phyloP scores from a whole-genome alignment of 2,113 vertebrate genomes.

The Coturnix japonica region DNA sequence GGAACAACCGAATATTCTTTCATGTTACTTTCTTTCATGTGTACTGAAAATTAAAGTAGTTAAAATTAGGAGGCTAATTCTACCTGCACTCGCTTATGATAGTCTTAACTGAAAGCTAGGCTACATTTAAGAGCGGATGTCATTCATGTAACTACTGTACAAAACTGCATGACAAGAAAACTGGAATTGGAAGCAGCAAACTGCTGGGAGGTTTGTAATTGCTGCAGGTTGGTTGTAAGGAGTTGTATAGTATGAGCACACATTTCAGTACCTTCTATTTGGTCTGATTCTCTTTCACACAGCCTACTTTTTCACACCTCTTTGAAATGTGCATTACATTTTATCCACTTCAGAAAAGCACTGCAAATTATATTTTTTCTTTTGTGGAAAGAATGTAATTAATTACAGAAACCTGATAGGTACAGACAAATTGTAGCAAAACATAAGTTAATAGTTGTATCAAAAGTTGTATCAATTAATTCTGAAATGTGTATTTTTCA shows the following conservation, averaged over 20 bases:
- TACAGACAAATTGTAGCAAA: neutral
- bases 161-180: neutral
- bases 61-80: neutral
- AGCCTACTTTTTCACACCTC: neutral
- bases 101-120: neutral
- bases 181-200: neutral
- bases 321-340: neutral
- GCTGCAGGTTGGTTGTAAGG: neutral
- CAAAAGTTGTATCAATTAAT: neutral
- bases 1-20: neutral
- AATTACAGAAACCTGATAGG: neutral
- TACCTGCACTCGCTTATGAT: neutral
- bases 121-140: neutral
- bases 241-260: accelerated
- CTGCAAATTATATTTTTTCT: neutral
- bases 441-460: neutral
- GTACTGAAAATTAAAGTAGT: neutral
- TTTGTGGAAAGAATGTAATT: neutral
- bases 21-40: neutral
- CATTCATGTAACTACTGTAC: neutral
- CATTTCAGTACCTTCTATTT: neutral
- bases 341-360: neutral
- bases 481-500: neutral
- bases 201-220: neutral
- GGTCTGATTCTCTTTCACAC: neutral